Conservation (phyloP, 35 echinoderm and acorn worm species). For the Stichopus chloronotus region DNA sequence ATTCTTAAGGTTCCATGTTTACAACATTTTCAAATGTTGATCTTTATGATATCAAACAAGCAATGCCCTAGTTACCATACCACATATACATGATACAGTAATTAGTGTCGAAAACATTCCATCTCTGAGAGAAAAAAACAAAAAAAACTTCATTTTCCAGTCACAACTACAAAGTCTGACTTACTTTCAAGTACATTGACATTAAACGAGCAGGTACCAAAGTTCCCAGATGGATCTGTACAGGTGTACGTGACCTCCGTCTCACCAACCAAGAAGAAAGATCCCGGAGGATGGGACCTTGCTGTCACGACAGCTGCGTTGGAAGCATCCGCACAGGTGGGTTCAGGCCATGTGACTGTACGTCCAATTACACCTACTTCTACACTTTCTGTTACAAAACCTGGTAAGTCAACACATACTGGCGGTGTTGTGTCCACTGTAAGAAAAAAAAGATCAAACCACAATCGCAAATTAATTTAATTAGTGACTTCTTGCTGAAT, state of each 20-base stretch:
- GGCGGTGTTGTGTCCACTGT: constrained; percentile 30
- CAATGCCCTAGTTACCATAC: too few relatives aligned
- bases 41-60: too few relatives aligned
- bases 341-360: constrained; percentile 51
- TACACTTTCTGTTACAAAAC: not conserved
- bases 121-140: too few relatives aligned
- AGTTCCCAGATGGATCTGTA: constrained; percentile 56
- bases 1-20: too few relatives aligned
- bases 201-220: constrained; percentile 59
- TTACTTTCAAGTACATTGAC: constrained; percentile 42
- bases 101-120: too few relatives aligned
- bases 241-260: constrained; percentile 71
- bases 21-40: too few relatives aligned
- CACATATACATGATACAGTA: too few relatives aligned
- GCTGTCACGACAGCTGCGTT: constrained; percentile 11
- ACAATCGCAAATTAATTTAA: too few relatives aligned
- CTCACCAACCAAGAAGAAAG: constrained; percentile 66
- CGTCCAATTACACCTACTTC: not conserved
- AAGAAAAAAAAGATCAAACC: not conserved
- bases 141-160: too few relatives aligned
- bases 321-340: constrained; percentile 68
- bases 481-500: too few relatives aligned
- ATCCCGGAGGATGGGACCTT: constrained; percentile 46
- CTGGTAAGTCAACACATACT: constrained; percentile 7
- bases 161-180: not conserved